phyloP scores from a whole-genome alignment of 2,797 vertebrate species.

The Poeciliopsis turneri region DNA sequence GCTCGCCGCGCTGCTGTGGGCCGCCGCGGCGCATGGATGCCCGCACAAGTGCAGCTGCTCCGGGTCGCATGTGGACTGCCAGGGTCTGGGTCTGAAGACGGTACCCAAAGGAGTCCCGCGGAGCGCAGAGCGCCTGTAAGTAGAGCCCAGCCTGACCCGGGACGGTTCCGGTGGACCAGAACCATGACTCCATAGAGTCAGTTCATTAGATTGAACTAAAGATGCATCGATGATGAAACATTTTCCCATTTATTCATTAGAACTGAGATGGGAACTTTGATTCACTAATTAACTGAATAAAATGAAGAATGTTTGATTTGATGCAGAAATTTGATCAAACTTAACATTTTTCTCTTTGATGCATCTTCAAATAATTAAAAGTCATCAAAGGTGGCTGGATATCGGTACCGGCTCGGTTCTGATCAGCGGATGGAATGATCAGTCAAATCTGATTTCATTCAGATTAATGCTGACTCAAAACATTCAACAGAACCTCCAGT shows the following conservation, averaged over 20 bases:
- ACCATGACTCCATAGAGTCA: not conserved
- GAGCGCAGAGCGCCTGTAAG: conserved; percentile 96
- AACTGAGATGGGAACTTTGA: not conserved
- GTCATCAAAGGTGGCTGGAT: not conserved
- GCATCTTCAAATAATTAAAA: not conserved
- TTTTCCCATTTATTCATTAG: not conserved
- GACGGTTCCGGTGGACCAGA: not conserved
- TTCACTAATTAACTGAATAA: no score
- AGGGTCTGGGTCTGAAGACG: conserved; percentile 89
- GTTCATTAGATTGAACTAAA: not conserved
- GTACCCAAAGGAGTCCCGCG: conserved; percentile 94
- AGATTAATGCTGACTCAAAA: no score
- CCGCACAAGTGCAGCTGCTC: conserved; percentile 97
- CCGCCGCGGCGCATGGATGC: conserved; percentile 82
- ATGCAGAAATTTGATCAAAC: not conserved
- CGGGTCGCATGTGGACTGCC: conserved; percentile 96
- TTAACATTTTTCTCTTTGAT: not conserved
- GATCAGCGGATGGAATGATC: not conserved
- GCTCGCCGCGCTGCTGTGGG: conserved; percentile 69
- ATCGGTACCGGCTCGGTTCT: not conserved
- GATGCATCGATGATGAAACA: not conserved
- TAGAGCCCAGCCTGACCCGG: conserved; percentile 41
- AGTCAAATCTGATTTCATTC: no score
- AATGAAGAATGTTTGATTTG: no score
- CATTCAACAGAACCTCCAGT: not conserved